A percentile compares a stretch with the other conserved stretches of the same genome.
These are phyloP conservation scores for Cyprinodon tularosa DNA, from an alignment of 2,113 vertebrate species.

Conservation along the genomic window DNA sequence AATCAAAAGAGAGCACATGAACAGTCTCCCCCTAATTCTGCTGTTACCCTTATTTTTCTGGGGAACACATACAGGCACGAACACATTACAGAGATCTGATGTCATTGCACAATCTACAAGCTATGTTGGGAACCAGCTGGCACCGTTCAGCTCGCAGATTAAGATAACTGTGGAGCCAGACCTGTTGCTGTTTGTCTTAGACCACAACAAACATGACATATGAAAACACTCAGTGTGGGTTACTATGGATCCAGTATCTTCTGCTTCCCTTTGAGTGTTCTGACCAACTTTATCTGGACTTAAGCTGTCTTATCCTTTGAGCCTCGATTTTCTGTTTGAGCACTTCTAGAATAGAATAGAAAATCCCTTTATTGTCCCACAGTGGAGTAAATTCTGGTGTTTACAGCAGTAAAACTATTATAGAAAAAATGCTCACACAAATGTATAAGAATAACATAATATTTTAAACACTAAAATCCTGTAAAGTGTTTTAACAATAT, in stretches of 20 bases:
- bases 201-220: constrained; percentile 22
- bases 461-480: too few relatives aligned
- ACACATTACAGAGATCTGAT: constrained; percentile 4
- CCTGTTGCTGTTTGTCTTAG: constrained; percentile 16
- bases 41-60: neutral
- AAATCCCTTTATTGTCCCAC: too few relatives aligned
- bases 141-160: constrained; percentile 16
- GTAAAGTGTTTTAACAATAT: too few relatives aligned
- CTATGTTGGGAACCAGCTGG: neutral
- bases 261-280: constrained; percentile 11
- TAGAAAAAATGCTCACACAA: too few relatives aligned
- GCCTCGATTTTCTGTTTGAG: neutral
- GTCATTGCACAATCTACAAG: constrained; percentile 1
- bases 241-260: constrained; percentile 27
- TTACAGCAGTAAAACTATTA: too few relatives aligned
- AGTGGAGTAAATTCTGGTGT: too few relatives aligned
- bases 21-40: neutral
- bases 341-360: neutral
- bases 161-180: neutral
- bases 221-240: constrained; percentile 10
- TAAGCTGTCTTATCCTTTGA: neutral
- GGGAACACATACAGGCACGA: neutral
- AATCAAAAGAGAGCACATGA: neutral
- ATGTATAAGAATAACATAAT: too few relatives aligned
- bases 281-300: constrained; percentile 5